These are phyloP conservation scores for Pituophis catenifer DNA, from an alignment of 2,113 vertebrate species.

Conservation along the genomic window DNA sequence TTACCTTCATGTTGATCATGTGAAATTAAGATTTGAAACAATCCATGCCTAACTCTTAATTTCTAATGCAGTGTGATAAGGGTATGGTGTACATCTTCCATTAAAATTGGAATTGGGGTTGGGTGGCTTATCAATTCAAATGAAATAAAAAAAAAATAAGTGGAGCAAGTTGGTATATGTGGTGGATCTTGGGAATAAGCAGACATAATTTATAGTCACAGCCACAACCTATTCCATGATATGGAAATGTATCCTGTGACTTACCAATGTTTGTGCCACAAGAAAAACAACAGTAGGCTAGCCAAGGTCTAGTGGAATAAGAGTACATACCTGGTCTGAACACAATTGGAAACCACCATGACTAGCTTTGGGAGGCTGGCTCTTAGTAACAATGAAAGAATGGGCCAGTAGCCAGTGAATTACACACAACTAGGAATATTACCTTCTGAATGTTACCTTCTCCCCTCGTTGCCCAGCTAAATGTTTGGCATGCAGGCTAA, in stretches of 20 bases:
- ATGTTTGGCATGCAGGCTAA: neutral
- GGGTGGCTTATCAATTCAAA: neutral
- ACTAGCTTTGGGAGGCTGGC: neutral
- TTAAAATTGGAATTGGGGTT: neutral
- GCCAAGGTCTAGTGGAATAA: neutral
- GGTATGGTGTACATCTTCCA: neutral
- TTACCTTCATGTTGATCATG: neutral
- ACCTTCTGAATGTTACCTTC: neutral
- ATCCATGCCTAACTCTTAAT: neutral
- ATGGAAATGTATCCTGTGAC: neutral
- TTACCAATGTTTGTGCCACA: neutral
- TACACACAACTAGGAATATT: neutral
- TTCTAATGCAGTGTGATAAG: neutral
- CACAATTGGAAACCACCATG: neutral
- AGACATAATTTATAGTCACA: neutral
- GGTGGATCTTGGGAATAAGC: neutral
- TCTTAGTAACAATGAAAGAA: neutral
- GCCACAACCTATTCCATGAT: neutral
- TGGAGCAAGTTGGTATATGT: neutral
- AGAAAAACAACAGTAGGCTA: neutral
- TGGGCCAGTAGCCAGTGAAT: neutral
- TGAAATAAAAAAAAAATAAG: neutral
- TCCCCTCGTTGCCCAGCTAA: fast-evolving
- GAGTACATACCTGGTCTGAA: neutral
- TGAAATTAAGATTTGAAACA: neutral